Conservation (phyloP, 2,888 invertebrate species). For the Philopedon plagiatum region DNA sequence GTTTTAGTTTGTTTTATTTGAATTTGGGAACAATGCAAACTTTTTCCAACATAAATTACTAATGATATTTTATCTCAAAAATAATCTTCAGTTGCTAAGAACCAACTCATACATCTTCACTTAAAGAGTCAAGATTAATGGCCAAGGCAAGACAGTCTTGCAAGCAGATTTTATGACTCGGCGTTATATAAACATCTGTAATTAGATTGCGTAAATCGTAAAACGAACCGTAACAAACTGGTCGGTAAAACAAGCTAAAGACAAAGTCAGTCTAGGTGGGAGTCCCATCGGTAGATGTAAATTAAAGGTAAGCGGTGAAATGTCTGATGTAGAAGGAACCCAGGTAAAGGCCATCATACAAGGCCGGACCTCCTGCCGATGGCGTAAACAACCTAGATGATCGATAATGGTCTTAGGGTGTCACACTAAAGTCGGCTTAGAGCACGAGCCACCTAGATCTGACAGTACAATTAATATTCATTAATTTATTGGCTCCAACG, state of each 20-base stretch:
- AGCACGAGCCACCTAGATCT: slow-evolving; percentile 14
- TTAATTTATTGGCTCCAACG: slow-evolving; percentile 38
- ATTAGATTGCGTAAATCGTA: slow-evolving; percentile 52
- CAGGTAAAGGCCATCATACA: slow-evolving; percentile 38
- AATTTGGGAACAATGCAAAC: neutral
- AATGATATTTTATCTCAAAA: slow-evolving; percentile 2
- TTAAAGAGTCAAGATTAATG: slow-evolving; percentile 23
- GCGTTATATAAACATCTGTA: slow-evolving; percentile 47
- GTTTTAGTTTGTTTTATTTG: neutral
- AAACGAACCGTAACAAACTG: slow-evolving; percentile 45
- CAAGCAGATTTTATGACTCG: slow-evolving; percentile 38
- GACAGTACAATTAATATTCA: slow-evolving; percentile 41
- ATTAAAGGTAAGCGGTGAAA: slow-evolving; percentile 42
- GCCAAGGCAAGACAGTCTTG: slow-evolving; percentile 19
- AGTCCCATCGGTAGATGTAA: slow-evolving; percentile 40
- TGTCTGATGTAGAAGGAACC: slow-evolving; percentile 35
- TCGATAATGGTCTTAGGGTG: slow-evolving; percentile 27
- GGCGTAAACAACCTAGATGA: slow-evolving; percentile 36
- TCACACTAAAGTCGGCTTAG: slow-evolving; percentile 36
- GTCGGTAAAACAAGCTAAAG: slow-evolving; percentile 42
- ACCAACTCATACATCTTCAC: neutral
- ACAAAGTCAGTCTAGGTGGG: slow-evolving; percentile 42
- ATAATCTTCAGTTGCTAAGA: slow-evolving; percentile 1
- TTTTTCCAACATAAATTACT: neutral
- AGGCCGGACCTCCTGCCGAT: slow-evolving; percentile 37